phyloP scores from a whole-genome alignment of 2,113 vertebrate genomes.

The Butastur rufipennis region DNA sequence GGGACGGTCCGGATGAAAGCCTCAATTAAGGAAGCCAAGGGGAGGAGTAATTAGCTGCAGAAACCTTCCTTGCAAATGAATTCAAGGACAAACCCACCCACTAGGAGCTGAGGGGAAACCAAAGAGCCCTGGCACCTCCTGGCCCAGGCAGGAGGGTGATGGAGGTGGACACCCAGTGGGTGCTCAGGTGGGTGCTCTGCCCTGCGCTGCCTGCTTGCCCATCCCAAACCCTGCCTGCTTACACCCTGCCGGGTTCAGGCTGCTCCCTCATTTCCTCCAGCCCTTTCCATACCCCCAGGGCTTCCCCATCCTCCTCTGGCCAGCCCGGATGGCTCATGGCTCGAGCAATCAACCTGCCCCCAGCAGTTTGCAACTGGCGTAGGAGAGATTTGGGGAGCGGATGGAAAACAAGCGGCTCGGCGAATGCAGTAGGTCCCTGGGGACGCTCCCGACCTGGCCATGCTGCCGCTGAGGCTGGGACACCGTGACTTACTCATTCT shows the following conservation, averaged over 20 bases:
- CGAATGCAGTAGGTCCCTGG: rapidly evolving
- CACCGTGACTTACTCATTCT: neutral
- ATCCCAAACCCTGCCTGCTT: neutral
- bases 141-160: neutral
- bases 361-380: rapidly evolving
- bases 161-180: neutral
- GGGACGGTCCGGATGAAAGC: rapidly evolving
- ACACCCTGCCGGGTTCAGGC: neutral
- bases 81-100: neutral
- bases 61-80: neutral
- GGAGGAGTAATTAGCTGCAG: neutral
- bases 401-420: rapidly evolving
- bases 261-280: neutral
- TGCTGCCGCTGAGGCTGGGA: neutral
- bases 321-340: too few species aligned
- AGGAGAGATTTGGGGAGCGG: rapidly evolving
- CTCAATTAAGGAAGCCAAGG: neutral
- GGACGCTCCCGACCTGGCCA: neutral
- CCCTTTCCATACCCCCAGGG: neutral
- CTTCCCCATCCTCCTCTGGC: neutral
- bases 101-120: neutral
- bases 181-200: neutral
- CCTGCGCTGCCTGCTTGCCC: neutral
- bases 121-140: too few species aligned
- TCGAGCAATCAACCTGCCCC: neutral